Evolutionary conservation across 2,888 invertebrate species (phyloP).

Genomic region (Cyrtodaria siliqua): DNA sequence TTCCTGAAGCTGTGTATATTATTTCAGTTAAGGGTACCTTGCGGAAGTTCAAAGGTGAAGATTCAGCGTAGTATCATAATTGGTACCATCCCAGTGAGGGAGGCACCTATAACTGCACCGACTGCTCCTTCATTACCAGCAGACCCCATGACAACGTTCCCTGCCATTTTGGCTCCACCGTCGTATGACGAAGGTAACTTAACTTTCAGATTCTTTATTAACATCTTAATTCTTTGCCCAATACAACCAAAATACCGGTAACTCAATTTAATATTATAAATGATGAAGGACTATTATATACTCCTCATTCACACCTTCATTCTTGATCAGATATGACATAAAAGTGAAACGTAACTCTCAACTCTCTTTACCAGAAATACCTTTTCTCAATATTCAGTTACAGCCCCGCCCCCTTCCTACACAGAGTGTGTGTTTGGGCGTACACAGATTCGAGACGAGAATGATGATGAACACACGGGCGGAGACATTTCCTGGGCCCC

Average conservation of each 20-base stretch:
- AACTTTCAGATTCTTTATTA: no score
- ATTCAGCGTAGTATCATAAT: slow-evolving; percentile 27
- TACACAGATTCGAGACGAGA: slow-evolving; percentile 75
- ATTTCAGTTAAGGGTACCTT: slow-evolving; percentile 39
- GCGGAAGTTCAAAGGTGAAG: slow-evolving; percentile 29
- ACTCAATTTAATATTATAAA: no score
- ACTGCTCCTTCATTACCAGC: neutral
- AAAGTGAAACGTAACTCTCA: no score
- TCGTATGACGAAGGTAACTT: slow-evolving; percentile 57
- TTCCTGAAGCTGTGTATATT: no score
- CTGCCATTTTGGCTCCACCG: slow-evolving; percentile 26
- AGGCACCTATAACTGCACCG: slow-evolving; percentile 17
- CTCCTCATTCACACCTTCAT: no score
- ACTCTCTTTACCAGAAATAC: no score
- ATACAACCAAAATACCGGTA: no score
- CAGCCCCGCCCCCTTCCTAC: slow-evolving; percentile 79
- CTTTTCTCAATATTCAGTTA: no score
- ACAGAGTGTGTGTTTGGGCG: slow-evolving; percentile 80
- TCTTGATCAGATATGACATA: no score
- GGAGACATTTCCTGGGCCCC: slow-evolving; percentile 78
- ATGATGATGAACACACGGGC: slow-evolving; percentile 79
- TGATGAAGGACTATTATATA: no score
- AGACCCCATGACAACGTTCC: neutral
- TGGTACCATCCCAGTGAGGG: slow-evolving; percentile 46
- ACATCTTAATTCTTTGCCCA: no score